Base-by-base conservation (phyloP, 2,797 vertebrate species). In the Platalea minor region DNA sequence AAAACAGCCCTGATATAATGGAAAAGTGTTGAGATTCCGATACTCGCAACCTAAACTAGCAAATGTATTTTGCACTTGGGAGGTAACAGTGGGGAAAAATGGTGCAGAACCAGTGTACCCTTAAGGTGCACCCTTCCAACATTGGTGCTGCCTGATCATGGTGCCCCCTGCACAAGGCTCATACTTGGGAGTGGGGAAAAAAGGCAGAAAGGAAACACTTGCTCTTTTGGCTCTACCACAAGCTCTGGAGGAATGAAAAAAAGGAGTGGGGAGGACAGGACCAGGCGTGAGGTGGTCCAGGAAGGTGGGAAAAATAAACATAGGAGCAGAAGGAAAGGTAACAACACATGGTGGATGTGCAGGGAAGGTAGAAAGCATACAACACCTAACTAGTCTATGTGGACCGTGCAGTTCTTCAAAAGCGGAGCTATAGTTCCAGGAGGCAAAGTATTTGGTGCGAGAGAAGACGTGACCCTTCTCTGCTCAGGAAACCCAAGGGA, bases 141-240 rank as follows among this genome's bases (percentile, higher is more conserved):
- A 3, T 7, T 1, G 7, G 24, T 54, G 28, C 48, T 81, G 33
- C n/a, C 51, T 11, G 10, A 0, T 25, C 2, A 0, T 2, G 16
- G n/a, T 65, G 35, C 17, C 54, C 59, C n/a, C 48, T 41, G 45
- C 37, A 29, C 17, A 3, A 1, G 3, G 50, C 11, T 78, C 2
- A 1, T 25, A 4, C 17, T 8, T 61, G 9, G 15, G 28, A 29
- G 20, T 10, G 37, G 41, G 16, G 5, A 4, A 17, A 59, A 26
- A 25, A 23, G 21, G 33, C 73, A 80, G 59, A 24, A 73, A 37
- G 37, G n/a, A 43, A 80, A 19, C 14, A 0, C 2, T 43, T n/a
- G 11, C 13, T 61, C 25, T 65, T 17, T 24, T 31, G 35, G 21
- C 13, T n/a, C 13, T 54, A 18, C 37, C 6, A 11, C 5, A 18